These are phyloP conservation scores for Apoda limacodes DNA, from an alignment of 2,888 invertebrate genomes.

Conservation along the genomic window DNA sequence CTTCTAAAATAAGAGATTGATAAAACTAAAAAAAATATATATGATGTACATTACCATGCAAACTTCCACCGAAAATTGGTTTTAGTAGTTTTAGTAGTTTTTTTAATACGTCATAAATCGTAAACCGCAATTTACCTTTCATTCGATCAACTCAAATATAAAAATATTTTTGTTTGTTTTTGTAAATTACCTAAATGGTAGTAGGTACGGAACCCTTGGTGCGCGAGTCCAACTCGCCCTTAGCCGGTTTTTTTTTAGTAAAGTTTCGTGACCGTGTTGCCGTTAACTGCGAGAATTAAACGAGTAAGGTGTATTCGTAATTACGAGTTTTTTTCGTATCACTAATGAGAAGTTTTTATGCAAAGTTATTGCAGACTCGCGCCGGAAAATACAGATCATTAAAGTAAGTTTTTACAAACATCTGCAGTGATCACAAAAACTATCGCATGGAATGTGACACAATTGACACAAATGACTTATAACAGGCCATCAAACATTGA, in stretches of 20 bases:
- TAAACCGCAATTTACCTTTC: not conserved
- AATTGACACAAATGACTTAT: too few relatives aligned
- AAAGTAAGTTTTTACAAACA: too few relatives aligned
- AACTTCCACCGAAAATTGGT: not conserved
- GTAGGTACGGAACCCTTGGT: not conserved
- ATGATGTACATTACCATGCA: not conserved
- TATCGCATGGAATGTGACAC: too few relatives aligned
- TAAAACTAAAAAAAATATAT: not conserved
- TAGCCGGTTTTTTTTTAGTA: conserved; percentile 1
- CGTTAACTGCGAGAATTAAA: too few relatives aligned
- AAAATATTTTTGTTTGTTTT: not conserved
- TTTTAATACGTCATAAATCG: not conserved
- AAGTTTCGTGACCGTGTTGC: too few relatives aligned
- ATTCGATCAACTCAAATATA: not conserved
- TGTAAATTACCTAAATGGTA: not conserved
- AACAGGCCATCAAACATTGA: too few relatives aligned
- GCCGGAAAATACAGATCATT: too few relatives aligned
- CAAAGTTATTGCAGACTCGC: too few relatives aligned
- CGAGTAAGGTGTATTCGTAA: too few relatives aligned
- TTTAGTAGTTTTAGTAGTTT: not conserved
- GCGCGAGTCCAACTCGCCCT: not conserved
- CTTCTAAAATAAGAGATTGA: not conserved
- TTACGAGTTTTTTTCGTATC: too few relatives aligned
- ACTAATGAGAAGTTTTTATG: too few relatives aligned
- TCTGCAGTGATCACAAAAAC: too few relatives aligned